Evolutionary conservation across 2,797 vertebrate species (phyloP).

Genomic region (Glossophaga mutica): DNA sequence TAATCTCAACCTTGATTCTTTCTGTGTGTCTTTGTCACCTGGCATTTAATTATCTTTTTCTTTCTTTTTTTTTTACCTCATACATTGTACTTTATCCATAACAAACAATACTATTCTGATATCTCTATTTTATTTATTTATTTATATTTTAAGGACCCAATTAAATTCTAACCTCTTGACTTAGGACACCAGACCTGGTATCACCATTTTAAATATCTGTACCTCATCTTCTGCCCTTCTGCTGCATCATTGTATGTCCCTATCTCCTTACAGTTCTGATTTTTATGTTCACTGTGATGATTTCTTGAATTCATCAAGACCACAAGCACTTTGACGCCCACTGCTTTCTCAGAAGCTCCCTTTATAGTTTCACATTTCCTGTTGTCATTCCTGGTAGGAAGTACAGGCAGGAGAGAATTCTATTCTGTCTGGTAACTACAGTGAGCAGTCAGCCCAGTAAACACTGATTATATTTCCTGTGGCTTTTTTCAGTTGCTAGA

Average conservation of each 20-base stretch:
- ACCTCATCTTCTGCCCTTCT: neutral
- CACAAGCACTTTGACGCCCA: neutral
- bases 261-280: neutral
- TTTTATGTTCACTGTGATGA: neutral
- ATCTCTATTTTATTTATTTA: neutral
- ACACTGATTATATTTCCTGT: neutral
- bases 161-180: neutral
- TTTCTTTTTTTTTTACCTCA: neutral
- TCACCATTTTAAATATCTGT: neutral
- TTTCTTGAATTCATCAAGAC: neutral
- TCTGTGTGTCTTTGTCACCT: neutral
- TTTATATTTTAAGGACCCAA: too few relatives aligned
- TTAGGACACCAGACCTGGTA: neutral
- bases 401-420: neutral
- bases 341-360: neutral
- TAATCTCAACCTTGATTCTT: neutral
- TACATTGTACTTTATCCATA: neutral
- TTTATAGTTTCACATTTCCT: fast-evolving
- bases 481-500: neutral
- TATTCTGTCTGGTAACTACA: neutral
- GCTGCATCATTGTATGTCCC: neutral
- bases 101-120: neutral
- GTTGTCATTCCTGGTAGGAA: neutral
- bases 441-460: neutral
- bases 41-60: neutral